Evolutionary conservation across 2,113 vertebrate species (phyloP), one percentile per base, ranked within the genome.

Genomic region (Struthio camelus): DNA sequence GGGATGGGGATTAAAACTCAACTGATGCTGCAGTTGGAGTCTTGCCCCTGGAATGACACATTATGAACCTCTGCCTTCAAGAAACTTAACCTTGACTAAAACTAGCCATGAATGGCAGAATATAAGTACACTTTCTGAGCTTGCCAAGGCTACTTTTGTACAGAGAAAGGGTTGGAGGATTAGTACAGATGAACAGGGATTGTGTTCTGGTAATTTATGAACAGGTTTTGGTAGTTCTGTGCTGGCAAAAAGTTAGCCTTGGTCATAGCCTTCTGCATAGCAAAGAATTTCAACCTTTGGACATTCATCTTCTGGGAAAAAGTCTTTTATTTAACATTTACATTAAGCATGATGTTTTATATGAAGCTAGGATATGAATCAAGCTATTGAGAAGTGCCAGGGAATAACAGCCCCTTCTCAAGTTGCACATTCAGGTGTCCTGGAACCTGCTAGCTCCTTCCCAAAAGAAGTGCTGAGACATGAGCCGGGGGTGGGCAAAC

Each of bases 381-480:
- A 54, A 80, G 7, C 18, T 66, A 25, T 11, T 32, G 40, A 83
- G n/a, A 22, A 32, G 14, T 80, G 50, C 13, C n/a, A 73, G 34
- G 27, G 27, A 89, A 69, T 40, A 87, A 25, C 42, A 59, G 65
- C 9, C 10, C n/a, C 10, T 69, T 76, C 36, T 62, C 23, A 7
- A 23, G 12, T 11, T 77, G n/a, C 28, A 20, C 0, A 2, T 58
- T 50, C 18, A 38, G 36, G 34, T 1, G 0, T 42, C 12, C 14
- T 6, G 15, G 28, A 40, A 65, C 53, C 58, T 2, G 1, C 20
- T 65, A 42, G 44, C 16, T 72, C 38, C 28, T 61, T 61, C 44
- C 82, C 34, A 42, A 53, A 54, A 34, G 38, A 66, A 34, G 24
- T 1, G 2, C 5, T 66, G 32, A 62, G 46, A 66, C 6, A 11